Percentiles rank a stretch among this genome's conserved stretches.
phyloP scores from a whole-genome alignment of 2,888 invertebrate genomes.

The Phrixothrix hirtus region DNA sequence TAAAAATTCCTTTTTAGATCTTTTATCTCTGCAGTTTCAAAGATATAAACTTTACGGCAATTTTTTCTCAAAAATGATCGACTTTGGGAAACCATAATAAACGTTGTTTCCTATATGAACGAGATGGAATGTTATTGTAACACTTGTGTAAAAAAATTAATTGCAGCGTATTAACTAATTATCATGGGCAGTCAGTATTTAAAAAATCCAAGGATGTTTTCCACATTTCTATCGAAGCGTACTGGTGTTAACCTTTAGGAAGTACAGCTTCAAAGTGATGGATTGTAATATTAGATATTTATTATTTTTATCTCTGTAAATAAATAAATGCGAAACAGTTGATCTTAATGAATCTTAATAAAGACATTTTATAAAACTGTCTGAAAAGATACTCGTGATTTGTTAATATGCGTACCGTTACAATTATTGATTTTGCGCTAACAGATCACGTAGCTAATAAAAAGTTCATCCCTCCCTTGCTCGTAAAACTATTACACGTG shows the following conservation, averaged over 20 bases:
- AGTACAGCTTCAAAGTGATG: constrained; percentile 24
- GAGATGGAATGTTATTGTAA: constrained; percentile 4
- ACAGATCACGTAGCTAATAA: too few relatives aligned
- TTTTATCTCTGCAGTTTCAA: constrained; percentile 15
- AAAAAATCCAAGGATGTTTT: constrained; percentile 14
- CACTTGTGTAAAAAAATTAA: constrained; percentile 6
- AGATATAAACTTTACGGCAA: constrained; percentile 7
- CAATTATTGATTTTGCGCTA: too few relatives aligned
- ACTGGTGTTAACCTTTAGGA: constrained; percentile 21
- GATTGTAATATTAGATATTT: constrained; percentile 29
- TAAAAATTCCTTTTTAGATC: constrained; percentile 21
- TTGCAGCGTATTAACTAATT: too few relatives aligned
- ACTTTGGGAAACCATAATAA: constrained; percentile 5
- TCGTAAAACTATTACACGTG: too few relatives aligned
- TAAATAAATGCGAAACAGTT: constrained; percentile 13
- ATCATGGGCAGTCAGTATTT: too few relatives aligned
- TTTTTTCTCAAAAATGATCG: constrained; percentile 7
- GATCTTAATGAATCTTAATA: too few relatives aligned
- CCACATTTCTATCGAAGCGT: constrained; percentile 24
- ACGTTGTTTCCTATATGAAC: constrained; percentile 3
- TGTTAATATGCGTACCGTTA: too few relatives aligned
- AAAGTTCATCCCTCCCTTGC: too few relatives aligned
- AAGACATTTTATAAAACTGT: too few relatives aligned
- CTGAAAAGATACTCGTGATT: too few relatives aligned
- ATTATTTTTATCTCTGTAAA: constrained; percentile 22